Base-by-base conservation (phyloP, 2,113 vertebrate genomes). In the Stigmatopora nigra region DNA sequence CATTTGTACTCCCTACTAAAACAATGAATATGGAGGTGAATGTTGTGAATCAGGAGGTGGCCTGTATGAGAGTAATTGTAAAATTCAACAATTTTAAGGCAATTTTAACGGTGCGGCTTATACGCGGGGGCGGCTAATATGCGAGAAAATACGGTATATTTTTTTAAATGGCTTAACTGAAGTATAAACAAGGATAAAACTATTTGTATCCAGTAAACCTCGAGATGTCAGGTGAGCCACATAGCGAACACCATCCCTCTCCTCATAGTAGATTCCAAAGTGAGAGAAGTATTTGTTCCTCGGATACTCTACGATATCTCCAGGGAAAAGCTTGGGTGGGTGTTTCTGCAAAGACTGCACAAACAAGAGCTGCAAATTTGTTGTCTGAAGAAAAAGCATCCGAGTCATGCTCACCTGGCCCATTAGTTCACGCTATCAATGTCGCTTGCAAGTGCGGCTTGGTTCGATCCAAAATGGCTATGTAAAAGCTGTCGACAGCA, bases 221-320 rank as follows among this genome's bases (percentile, higher is more conserved):
- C 88, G 82, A 48, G 76, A 78, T 0, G 89, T 91, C 53, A 91
- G 84, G 76, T 92, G 91, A 19, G 91, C 91, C 5, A 91, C 86
- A 13, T 92, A 92, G 11, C 84, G 86, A 51, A 92, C 85, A 0
- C 88, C 86, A 35, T 92, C 90, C 69, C 68, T 79, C 71, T 92
- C 90, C n/a, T 90, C 90, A 16, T 90, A 92, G 73, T 86, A 92
- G 20, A 92, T 59, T 0, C 78, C 89, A 20, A 88, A 92, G 15
- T 92, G 91, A 17, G 90, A 92, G 63, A 92, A 89, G 76, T 87
- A 88, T 38, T 86, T 90, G 75, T 88, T 90, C 69, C 88, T 75
- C 45, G 80, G 90, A 73, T 87, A 92, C 76, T 92, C 91, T 49
- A 92, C 57, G 17, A 92, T 90, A 81, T 92, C 91, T 38, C 91